Percentiles rank a stretch among this genome's conserved stretches.
phyloP scores from a whole-genome alignment of 2,888 invertebrate genomes.

The Lithophane socia region DNA sequence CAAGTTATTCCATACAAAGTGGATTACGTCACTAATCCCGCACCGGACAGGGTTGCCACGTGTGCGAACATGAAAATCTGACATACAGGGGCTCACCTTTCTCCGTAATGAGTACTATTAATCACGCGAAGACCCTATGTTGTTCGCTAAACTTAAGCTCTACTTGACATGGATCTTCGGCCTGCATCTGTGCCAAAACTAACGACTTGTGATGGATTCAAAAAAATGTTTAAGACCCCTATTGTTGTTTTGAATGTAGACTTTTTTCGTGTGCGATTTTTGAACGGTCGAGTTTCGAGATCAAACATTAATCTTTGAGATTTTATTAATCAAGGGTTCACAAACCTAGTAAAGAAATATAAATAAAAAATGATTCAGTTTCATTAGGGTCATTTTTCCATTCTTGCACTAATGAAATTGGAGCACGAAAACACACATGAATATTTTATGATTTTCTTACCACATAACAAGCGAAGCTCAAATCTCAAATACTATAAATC shows the following conservation, averaged over 20 bases:
- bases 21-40: slow-evolving; percentile 61
- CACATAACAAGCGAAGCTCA: not conserved
- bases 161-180: slow-evolving; percentile 78
- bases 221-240: slow-evolving; percentile 66
- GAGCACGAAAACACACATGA: not conserved
- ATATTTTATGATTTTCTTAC: not conserved
- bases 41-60: slow-evolving; percentile 67
- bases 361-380: not conserved
- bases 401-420: not conserved
- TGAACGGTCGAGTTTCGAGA: slow-evolving; percentile 27
- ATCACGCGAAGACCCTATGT: slow-evolving; percentile 75
- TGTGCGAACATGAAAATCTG: slow-evolving; percentile 81
- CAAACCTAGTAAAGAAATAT: not conserved
- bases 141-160: slow-evolving; percentile 72
- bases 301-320: slow-evolving; percentile 28
- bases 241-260: slow-evolving; percentile 11
- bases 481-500: not conserved
- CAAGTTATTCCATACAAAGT: slow-evolving; percentile 33
- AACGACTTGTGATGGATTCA: slow-evolving; percentile 76
- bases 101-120: slow-evolving; percentile 83
- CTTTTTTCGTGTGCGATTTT: slow-evolving; percentile 54
- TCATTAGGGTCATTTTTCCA: too few relatives aligned
- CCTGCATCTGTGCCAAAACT: slow-evolving; percentile 86
- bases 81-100: slow-evolving; percentile 78
- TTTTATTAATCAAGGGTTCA: not conserved